Base-by-base conservation (phyloP, 2,888 invertebrate genomes). In the Papilio protenor region DNA sequence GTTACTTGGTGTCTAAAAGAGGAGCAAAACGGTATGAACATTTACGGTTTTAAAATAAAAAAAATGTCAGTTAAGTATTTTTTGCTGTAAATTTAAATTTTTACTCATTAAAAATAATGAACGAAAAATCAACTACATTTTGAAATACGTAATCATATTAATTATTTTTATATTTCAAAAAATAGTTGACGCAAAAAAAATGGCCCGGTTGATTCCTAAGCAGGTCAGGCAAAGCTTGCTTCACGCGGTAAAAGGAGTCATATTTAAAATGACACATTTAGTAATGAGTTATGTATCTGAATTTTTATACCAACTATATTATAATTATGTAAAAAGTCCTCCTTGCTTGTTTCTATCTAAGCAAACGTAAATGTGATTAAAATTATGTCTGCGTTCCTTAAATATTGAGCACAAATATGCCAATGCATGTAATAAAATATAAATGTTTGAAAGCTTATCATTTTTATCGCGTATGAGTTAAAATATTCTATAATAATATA, bases 171-270 rank as follows among this genome's bases (percentile, higher is more conserved):
- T 11, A 69, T n/a, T 45, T 69, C 14, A 21, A 45, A 21, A 69
- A 69, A 10, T 66, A 69, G 21, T 69, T 66, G 45, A 1, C n/a
- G 66, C 14, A 45, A 45, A 69, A 61, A 72, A 55, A 11, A 16
- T 33, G 55, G n/a, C 18, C n/a, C 12, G 27, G 16, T 49, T 16
- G 12, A 33, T 33, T 55, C 12, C 72, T 55, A 72, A 55, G 40
- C 72, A 72, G 72, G 72, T 72, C 55, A 55, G 55, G 72, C 33
- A 14, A 61, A 61, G 16, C 2, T 72, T n/a, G n/a, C 18, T n/a
- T 33, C 33, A 27, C 10, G 27, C 33, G 8, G 55, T n/a, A 33
- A 72, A 55, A 72, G 55, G 27, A 52, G 12, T 33, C n/a, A 27
- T 72, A 5, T 55, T 72, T 49, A 55, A 72, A 69, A 45, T 45